Evolutionary conservation across 2,888 invertebrate genomes (phyloP).

Genomic region (Standfussiana lucernea): DNA sequence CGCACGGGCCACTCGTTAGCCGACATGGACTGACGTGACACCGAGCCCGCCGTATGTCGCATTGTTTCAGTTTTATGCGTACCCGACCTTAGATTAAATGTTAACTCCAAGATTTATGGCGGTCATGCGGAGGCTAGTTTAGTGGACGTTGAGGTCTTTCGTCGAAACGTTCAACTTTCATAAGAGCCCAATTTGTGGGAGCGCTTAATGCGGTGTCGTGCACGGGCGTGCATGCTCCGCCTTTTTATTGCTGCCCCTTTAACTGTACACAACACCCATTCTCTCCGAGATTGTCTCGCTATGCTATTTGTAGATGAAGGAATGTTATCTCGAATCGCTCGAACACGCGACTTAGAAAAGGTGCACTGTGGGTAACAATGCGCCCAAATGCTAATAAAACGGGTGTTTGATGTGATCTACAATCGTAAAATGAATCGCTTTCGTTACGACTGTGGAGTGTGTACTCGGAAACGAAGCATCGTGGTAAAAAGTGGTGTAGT

Average conservation of each 20-base stretch:
- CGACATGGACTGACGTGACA: conserved; percentile 82
- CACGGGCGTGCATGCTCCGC: conserved; percentile 86
- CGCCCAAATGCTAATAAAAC: conserved; percentile 71
- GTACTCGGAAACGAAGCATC: conserved; percentile 44
- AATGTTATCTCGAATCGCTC: conserved; percentile 78
- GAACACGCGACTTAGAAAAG: conserved; percentile 64
- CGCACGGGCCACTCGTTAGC: conserved; percentile 89
- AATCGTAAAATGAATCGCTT: conserved; percentile 58
- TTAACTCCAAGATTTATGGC: conserved; percentile 87
- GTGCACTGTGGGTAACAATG: conserved; percentile 65
- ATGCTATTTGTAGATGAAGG: conserved; percentile 78
- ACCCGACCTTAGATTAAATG: conserved; percentile 87
- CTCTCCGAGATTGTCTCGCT: conserved; percentile 77
- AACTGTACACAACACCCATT: conserved; percentile 90
- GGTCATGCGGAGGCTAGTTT: conserved; percentile 83
- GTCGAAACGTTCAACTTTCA: conserved; percentile 88
- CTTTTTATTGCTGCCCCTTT: conserved; percentile 89
- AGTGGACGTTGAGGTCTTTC: conserved; percentile 84
- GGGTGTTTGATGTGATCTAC: conserved; percentile 52
- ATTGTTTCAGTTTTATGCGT: conserved; percentile 88
- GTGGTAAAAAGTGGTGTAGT: conserved; percentile 47
- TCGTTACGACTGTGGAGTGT: conserved; percentile 46
- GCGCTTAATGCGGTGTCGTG: conserved; percentile 87
- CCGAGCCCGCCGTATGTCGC: conserved; percentile 83
- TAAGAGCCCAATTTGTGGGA: conserved; percentile 88